A percentile compares a stretch with the other conserved stretches of the same genome.
Evolutionary conservation across 2,113 vertebrate species (phyloP).

Genomic region (Pithys albifrons): DNA sequence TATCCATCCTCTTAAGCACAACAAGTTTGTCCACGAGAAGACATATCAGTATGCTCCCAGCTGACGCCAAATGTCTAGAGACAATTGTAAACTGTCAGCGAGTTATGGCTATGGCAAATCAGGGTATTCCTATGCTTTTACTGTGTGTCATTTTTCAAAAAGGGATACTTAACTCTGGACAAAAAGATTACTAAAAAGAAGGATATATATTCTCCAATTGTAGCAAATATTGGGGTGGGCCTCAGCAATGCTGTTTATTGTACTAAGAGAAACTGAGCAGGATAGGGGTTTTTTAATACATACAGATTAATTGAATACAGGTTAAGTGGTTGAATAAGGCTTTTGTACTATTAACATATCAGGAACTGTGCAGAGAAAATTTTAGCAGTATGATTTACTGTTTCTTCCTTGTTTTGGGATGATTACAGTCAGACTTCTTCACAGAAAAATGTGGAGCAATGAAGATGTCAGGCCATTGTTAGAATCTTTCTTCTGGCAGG

Average conservation of each 20-base stretch:
- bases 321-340: neutral
- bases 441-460: neutral
- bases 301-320: neutral
- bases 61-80: neutral
- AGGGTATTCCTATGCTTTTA: neutral
- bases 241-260: neutral
- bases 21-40: neutral
- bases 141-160: neutral
- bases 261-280: neutral
- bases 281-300: neutral
- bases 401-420: neutral
- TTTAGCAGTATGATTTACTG: neutral
- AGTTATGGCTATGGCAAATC: neutral
- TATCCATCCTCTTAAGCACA: neutral
- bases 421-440: neutral
- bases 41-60: neutral
- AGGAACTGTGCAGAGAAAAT: neutral
- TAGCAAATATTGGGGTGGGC: fast-evolving
- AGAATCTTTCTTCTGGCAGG: neutral
- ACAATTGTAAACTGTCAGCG: neutral
- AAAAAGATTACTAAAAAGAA: neutral
- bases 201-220: neutral
- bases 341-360: neutral
- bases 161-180: neutral
- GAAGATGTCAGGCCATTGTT: neutral